These are phyloP conservation scores for Trichacis sp. DNA, from an alignment of 2,888 invertebrate species.

Conservation along the genomic window DNA sequence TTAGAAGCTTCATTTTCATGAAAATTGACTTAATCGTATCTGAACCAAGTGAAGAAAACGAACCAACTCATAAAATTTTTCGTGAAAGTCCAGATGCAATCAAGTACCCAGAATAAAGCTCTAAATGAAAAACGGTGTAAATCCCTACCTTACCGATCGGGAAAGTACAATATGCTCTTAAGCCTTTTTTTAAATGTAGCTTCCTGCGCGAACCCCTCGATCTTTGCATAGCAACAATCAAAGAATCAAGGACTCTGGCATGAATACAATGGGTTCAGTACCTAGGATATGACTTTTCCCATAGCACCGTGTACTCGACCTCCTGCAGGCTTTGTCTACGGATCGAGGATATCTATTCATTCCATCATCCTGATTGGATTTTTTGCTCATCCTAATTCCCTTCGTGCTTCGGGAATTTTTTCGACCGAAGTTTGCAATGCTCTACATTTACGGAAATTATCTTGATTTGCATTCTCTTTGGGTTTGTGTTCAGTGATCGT, in stretches of 20 bases:
- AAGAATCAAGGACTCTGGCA: conserved; percentile 56
- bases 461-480: neutral
- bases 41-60: no score
- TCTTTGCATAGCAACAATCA: no score
- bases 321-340: conserved; percentile 53
- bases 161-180: no score
- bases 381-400: neutral
- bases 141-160: no score
- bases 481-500: neutral
- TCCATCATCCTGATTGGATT: conserved; percentile 3
- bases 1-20: no score
- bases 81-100: no score
- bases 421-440: neutral
- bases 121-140: no score
- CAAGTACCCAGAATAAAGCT: no score
- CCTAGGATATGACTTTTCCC: conserved; percentile 57
- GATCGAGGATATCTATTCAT: neutral
- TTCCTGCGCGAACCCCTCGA: no score
- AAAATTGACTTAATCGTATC: no score
- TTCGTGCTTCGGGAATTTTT: neutral
- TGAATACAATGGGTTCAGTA: conserved; percentile 60
- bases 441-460: neutral
- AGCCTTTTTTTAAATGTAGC: no score
- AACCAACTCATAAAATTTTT: no score
- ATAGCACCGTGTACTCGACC: conserved; percentile 42